Conservation (phyloP, 2,797 vertebrate genomes). For the Sebastes paucispinis region DNA sequence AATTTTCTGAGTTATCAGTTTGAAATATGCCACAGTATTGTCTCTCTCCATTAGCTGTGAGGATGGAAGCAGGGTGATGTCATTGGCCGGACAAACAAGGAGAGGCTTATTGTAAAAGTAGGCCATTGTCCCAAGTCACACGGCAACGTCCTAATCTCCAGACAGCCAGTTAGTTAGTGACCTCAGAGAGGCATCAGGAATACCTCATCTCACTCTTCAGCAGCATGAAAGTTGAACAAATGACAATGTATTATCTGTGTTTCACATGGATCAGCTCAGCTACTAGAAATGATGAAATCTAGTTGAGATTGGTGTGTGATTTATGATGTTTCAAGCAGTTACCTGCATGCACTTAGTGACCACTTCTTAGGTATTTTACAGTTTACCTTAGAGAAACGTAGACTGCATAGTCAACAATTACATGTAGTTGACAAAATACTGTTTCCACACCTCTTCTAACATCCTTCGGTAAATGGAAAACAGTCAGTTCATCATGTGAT, state of each 20-base stretch:
- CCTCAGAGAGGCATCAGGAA: neutral
- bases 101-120: conserved; percentile 44
- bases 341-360: neutral
- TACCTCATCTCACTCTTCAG: neutral
- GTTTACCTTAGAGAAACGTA: neutral
- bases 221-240: neutral
- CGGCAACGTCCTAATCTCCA: conserved; percentile 25
- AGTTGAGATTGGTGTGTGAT: neutral
- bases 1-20: neutral
- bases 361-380: neutral
- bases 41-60: neutral
- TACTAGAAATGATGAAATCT: neutral
- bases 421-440: neutral
- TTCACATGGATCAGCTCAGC: neutral
- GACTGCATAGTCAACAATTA: neutral
- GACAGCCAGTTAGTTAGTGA: conserved; percentile 22
- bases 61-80: conserved; percentile 7
- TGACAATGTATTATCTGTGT: neutral
- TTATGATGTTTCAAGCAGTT: neutral
- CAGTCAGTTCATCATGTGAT: neutral
- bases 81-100: conserved; percentile 33
- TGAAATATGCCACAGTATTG: neutral
- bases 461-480: neutral
- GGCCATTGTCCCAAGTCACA: conserved; percentile 40
- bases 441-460: neutral